Evolutionary conservation across 2,797 vertebrate genomes (phyloP).

Genomic region (Micrastur ruficollis): DNA sequence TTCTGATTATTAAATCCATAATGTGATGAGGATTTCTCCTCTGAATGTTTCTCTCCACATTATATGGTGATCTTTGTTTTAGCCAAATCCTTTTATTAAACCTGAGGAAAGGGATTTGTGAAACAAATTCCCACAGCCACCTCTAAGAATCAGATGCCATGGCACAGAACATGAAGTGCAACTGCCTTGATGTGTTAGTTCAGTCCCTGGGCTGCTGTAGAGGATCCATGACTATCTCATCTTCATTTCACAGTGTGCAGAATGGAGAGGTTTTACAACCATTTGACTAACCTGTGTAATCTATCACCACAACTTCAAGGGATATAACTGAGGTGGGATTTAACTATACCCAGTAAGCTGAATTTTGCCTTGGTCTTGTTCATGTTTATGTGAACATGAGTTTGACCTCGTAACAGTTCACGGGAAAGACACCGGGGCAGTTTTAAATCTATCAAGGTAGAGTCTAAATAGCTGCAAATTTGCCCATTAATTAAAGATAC

Average conservation of each 20-base stretch:
- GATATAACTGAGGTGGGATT: background rate
- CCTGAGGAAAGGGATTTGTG: background rate
- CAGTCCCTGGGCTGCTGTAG: background rate
- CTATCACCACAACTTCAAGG: background rate
- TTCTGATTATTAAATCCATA: background rate
- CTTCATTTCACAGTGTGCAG: background rate
- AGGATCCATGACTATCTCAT: background rate
- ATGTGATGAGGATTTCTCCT: background rate
- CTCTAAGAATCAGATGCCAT: background rate
- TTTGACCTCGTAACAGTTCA: background rate
- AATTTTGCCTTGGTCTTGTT: background rate
- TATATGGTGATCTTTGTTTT: background rate
- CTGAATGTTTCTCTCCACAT: background rate
- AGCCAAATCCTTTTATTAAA: background rate
- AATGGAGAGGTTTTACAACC: background rate
- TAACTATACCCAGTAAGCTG: background rate
- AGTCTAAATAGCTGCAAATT: background rate
- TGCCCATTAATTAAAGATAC: background rate
- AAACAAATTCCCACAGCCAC: background rate
- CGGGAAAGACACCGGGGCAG: background rate
- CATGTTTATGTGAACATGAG: background rate
- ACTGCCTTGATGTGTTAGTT: background rate
- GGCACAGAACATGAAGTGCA: background rate
- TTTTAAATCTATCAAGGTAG: background rate
- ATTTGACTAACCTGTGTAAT: background rate